A percentile compares a stretch with the other conserved stretches of the same genome.
These are phyloP conservation scores for Cyanoramphus novaezelandiae DNA, from an alignment of 2,113 vertebrate genomes.

Conservation along the genomic window DNA sequence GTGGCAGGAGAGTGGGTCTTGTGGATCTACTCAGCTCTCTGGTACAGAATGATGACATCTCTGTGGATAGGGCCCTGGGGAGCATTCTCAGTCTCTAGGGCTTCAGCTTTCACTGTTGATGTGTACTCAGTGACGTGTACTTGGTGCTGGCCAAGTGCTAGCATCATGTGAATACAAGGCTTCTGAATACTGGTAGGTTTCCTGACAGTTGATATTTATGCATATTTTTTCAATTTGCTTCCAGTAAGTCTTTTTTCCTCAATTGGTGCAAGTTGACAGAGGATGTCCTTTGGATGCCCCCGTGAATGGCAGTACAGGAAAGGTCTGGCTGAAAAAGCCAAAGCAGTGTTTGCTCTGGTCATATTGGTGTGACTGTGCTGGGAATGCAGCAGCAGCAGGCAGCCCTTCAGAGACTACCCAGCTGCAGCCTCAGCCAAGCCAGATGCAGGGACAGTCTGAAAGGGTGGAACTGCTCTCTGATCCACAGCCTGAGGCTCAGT, in stretches of 20 bases:
- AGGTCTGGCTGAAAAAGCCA: not conserved
- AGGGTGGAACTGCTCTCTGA: not conserved
- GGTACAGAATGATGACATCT: fast-evolving
- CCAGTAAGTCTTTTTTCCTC: not conserved
- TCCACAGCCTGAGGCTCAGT: not conserved
- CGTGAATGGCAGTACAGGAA: not conserved
- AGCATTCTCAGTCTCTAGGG: not conserved
- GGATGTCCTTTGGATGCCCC: not conserved
- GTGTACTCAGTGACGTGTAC: not conserved
- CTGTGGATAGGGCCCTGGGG: not conserved
- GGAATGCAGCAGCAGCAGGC: not conserved
- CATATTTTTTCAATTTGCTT: not conserved
- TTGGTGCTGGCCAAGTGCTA: not conserved
- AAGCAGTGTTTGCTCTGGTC: not conserved
- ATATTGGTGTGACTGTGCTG: fast-evolving
- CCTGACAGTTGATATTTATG: not conserved
- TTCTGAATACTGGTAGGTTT: not conserved
- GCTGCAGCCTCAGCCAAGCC: not conserved
- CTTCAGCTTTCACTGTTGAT: not conserved
- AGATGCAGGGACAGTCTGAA: not conserved
- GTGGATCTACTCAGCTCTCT: not conserved
- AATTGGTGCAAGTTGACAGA: not conserved
- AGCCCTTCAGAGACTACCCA: no score
- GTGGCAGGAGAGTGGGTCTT: not conserved
- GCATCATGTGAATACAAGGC: not conserved